These are phyloP conservation scores for Tetanocera ferruginea DNA, from an alignment of 2,888 invertebrate genomes.

Conservation along the genomic window DNA sequence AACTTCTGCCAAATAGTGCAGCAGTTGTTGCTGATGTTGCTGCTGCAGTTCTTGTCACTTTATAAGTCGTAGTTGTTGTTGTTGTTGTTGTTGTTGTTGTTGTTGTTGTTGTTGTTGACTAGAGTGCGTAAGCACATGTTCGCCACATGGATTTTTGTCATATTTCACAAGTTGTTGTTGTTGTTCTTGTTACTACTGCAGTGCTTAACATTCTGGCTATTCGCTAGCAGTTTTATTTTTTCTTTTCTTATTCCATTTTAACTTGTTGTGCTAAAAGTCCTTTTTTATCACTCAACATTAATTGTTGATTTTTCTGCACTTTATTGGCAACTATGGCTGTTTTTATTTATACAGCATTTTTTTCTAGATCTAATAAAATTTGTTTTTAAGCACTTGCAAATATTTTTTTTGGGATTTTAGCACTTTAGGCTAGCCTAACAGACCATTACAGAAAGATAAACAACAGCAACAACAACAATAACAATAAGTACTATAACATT, in stretches of 20 bases:
- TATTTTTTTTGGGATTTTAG: not conserved
- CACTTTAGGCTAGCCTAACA: not conserved
- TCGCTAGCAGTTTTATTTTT: not conserved
- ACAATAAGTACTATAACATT: not conserved
- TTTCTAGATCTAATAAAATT: not conserved
- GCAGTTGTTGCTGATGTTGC: not conserved
- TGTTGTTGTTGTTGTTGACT: not conserved
- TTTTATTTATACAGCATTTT: not conserved
- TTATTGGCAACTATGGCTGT: not conserved
- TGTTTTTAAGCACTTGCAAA: not conserved
- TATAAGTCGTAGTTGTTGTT: not conserved
- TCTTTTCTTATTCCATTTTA: not conserved
- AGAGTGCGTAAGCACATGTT: constrained; percentile 1
- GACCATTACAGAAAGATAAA: constrained; percentile 10
- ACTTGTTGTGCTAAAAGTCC: too few species aligned
- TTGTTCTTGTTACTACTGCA: not conserved
- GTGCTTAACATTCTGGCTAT: not conserved
- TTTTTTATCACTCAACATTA: not conserved
- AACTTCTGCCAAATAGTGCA: constrained; percentile 13
- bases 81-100: constrained; percentile 3
- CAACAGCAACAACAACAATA: not conserved
- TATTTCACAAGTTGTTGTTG: not conserved
- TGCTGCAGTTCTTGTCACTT: not conserved
- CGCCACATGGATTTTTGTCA: not conserved
- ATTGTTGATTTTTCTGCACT: not conserved